These are phyloP conservation scores for Lerema accius DNA, from an alignment of 1,140 invertebrate genomes.

Conservation along the genomic window DNA sequence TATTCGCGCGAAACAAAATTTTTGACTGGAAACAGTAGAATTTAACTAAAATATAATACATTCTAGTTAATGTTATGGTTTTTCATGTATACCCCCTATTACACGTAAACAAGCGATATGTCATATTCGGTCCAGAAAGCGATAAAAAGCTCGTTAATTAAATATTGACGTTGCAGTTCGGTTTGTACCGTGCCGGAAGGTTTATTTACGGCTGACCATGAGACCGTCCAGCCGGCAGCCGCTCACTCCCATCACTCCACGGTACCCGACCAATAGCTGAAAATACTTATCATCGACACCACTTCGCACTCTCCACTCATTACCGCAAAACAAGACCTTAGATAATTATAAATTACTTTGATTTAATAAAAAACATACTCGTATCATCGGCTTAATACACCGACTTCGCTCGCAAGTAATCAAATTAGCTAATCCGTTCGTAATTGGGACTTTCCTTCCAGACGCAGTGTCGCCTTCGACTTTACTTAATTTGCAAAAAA, in stretches of 20 bases:
- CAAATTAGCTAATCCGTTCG: constrained; percentile 29
- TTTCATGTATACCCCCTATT: too few species aligned
- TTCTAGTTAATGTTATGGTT: too few species aligned
- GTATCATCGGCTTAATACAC: constrained; percentile 3
- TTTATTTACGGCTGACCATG: constrained; percentile 73
- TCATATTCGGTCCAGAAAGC: constrained; percentile 13
- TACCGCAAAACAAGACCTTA: neutral
- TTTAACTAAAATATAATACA: too few species aligned
- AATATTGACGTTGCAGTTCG: constrained; percentile 67
- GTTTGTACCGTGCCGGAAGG: constrained; percentile 40
- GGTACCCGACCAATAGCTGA: constrained; percentile 38
- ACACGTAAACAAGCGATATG: too few species aligned
- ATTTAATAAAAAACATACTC: neutral
- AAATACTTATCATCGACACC: constrained; percentile 46
- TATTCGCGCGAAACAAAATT: too few species aligned
- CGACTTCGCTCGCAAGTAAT: neutral
- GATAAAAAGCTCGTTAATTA: constrained; percentile 29
- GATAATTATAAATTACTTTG: neutral
- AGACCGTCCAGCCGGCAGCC: constrained; percentile 41
- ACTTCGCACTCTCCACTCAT: constrained; percentile 24
- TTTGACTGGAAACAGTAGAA: too few species aligned
- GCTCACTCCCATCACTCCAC: constrained; percentile 49
- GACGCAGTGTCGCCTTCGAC: constrained; percentile 14
- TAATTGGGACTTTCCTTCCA: constrained; percentile 29
- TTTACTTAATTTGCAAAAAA: constrained; percentile 10